A percentile compares a stretch with the other conserved stretches of the same genome.
Evolutionary conservation across 2,113 vertebrate genomes (phyloP).

Genomic region (Ellobius talpinus): DNA sequence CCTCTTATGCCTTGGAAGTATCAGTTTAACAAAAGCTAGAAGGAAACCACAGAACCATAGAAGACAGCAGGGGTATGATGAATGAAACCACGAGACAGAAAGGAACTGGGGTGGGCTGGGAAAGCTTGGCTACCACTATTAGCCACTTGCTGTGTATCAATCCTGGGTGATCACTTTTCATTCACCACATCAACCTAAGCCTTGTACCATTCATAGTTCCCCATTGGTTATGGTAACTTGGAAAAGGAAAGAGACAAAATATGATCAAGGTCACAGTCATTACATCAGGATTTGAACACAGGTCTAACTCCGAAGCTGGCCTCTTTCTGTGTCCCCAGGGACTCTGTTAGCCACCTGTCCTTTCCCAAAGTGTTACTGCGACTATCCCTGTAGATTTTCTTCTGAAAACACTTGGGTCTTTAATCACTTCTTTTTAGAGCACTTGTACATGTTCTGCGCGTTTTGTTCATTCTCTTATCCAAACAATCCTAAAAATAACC

Average conservation of each 20-base stretch:
- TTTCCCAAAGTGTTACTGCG: background rate
- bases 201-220: background rate
- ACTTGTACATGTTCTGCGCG: background rate
- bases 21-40: background rate
- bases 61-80: background rate
- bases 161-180: background rate
- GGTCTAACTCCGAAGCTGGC: background rate
- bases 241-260: conserved; percentile 32
- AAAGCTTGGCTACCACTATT: background rate
- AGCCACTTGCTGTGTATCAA: background rate
- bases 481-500: background rate
- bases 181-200: background rate
- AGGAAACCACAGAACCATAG: background rate
- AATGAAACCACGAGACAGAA: background rate
- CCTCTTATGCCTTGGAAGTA: background rate
- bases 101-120: background rate
- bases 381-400: background rate
- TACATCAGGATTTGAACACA: background rate
- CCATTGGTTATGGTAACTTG: background rate
- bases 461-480: background rate
- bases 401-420: background rate
- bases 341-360: background rate
- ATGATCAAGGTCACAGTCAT: conserved; percentile 35
- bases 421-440: background rate
- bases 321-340: background rate